phyloP scores from a whole-genome alignment of 2,113 vertebrate genomes.

The Acrocephalus kingi region DNA sequence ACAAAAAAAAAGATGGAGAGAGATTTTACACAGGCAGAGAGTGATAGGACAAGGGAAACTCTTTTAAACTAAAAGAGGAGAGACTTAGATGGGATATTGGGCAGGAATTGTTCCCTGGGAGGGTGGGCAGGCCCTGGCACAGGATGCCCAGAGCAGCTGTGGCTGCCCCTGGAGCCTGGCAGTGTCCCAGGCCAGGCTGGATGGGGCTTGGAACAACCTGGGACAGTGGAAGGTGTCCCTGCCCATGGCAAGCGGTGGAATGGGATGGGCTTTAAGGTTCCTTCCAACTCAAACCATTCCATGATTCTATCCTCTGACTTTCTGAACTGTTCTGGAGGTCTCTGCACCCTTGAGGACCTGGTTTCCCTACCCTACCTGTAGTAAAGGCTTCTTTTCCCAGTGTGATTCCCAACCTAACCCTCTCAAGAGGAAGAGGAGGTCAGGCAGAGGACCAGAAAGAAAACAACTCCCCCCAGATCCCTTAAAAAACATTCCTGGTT shows the following conservation, averaged over 20 bases:
- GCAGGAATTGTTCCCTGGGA: accelerated
- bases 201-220: not conserved
- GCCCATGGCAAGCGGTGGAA: not conserved
- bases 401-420: not conserved
- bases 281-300: not conserved
- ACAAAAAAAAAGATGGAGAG: not conserved
- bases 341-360: not conserved
- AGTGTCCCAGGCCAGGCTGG: not conserved
- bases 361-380: not conserved
- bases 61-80: not conserved
- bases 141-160: not conserved
- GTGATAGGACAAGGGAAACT: not conserved
- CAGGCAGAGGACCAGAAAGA: not conserved
- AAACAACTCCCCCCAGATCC: not conserved
- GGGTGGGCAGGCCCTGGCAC: not conserved
- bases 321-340: not conserved
- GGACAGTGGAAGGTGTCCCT: not conserved
- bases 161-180: not conserved
- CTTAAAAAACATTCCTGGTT: not conserved
- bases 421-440: not conserved
- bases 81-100: not conserved
- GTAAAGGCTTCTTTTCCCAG: not conserved
- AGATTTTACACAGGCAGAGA: not conserved
- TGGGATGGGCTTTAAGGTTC: not conserved
- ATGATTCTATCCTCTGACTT: not conserved